These are phyloP conservation scores for Bursaphelenchus okinawaensis DNA, from an alignment of 2,888 invertebrate genomes.

Conservation along the genomic window DNA sequence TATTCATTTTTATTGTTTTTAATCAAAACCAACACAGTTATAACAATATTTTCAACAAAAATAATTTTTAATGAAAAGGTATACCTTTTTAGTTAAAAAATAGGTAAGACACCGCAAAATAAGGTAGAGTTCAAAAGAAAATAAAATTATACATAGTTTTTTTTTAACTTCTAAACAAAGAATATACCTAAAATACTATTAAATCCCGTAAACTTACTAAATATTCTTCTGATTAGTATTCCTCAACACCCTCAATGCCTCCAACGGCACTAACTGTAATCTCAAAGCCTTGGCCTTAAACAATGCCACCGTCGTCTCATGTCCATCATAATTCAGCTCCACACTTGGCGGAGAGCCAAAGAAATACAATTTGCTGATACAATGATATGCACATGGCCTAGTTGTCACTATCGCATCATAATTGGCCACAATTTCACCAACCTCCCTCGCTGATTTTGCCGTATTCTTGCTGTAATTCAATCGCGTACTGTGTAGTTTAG, in stretches of 20 bases:
- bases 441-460: not conserved
- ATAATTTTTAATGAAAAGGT: too few species aligned
- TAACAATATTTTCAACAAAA: too few species aligned
- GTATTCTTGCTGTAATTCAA: not conserved
- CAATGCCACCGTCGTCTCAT: not conserved
- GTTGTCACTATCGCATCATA: not conserved
- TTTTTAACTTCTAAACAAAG: too few species aligned
- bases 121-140: too few species aligned
- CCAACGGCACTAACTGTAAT: not conserved
- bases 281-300: not conserved
- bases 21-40: too few species aligned
- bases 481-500: not conserved
- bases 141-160: too few species aligned
- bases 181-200: too few species aligned
- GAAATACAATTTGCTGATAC: not conserved
- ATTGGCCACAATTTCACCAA: not conserved
- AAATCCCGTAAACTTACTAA: conserved; percentile 1
- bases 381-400: not conserved
- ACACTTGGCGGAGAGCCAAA: not conserved
- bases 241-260: conserved; percentile 5
- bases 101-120: too few species aligned
- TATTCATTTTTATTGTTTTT: too few species aligned
- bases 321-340: not conserved
- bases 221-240: not conserved
- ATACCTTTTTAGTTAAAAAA: too few species aligned